phyloP scores from a whole-genome alignment of 2,888 invertebrate genomes.

The Reticulitermes lucifugus region DNA sequence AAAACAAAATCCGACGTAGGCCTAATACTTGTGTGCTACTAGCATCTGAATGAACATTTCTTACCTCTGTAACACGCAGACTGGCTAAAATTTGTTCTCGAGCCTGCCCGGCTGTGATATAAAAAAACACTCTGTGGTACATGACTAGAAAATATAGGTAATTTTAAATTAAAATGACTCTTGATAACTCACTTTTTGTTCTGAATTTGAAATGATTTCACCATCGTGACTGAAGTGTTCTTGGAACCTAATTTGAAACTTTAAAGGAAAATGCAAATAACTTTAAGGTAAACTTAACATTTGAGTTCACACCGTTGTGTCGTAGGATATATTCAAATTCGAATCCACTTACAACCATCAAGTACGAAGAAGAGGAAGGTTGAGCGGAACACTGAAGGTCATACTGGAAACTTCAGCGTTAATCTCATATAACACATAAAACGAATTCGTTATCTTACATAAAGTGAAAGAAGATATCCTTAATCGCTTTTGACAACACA shows the following conservation, averaged over 20 bases:
- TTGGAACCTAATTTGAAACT: not conserved
- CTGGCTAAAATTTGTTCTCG: not conserved
- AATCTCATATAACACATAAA: too few relatives aligned
- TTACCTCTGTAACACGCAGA: not conserved
- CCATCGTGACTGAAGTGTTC: not conserved
- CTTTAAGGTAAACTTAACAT: not conserved
- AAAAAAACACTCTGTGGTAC: slow-evolving; percentile 20
- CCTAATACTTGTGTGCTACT: too few relatives aligned
- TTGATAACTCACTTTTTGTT: not conserved
- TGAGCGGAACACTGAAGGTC: too few relatives aligned
- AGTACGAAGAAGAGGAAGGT: too few relatives aligned
- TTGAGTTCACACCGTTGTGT: too few relatives aligned
- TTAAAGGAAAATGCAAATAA: not conserved
- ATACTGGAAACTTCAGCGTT: too few relatives aligned
- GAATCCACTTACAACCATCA: too few relatives aligned
- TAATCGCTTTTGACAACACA: too few relatives aligned
- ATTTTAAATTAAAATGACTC: not conserved
- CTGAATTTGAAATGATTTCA: not conserved
- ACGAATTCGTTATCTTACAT: too few relatives aligned
- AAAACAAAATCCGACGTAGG: too few relatives aligned
- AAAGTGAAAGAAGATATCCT: too few relatives aligned
- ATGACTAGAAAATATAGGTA: not conserved
- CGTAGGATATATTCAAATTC: too few relatives aligned
- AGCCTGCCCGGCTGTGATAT: not conserved
- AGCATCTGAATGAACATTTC: not conserved